These are phyloP conservation scores for Ctenochaetus hawaiiensis DNA, from an alignment of 2,797 vertebrate genomes.

Conservation along the genomic window DNA sequence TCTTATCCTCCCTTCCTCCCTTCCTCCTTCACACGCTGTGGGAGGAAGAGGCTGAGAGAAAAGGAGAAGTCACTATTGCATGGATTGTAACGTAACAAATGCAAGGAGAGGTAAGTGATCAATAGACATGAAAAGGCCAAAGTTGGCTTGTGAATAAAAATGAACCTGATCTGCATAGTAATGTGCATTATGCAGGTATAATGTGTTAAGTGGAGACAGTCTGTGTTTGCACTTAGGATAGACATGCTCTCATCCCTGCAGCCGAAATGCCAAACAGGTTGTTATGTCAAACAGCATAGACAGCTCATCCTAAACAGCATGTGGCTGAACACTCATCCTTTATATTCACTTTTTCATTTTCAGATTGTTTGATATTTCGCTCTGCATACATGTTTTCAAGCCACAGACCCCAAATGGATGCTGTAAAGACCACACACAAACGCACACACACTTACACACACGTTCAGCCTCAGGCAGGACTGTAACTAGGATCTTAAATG, in stretches of 20 bases:
- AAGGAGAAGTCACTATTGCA: constrained; percentile 26
- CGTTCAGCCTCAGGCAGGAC: not conserved
- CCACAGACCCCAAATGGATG: not conserved
- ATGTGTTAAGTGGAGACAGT: not conserved
- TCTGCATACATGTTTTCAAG: not conserved
- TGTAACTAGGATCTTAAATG: not conserved
- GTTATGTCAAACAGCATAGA: not conserved
- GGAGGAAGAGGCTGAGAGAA: constrained; percentile 31
- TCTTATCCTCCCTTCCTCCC: constrained; percentile 2
- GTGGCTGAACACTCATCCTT: not conserved
- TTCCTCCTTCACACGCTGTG: constrained; percentile 27
- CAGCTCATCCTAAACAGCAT: not conserved
- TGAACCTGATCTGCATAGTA: not conserved
- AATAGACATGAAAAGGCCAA: constrained; percentile 35
- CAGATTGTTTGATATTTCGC: not conserved
- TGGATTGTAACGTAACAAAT: constrained; percentile 5
- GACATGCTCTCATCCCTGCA: constrained; percentile 5
- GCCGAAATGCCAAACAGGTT: not conserved
- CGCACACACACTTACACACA: not conserved
- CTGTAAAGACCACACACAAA: not conserved
- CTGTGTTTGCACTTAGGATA: not conserved
- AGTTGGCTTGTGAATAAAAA: constrained; percentile 5
- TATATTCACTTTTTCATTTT: not conserved
- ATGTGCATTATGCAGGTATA: constrained; percentile 8
- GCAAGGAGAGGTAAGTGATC: constrained; percentile 25